Percentiles rank a stretch among this genome's conserved stretches.
Conservation (phyloP, 1,140 invertebrate genomes). For the Leptonema lineaticorne region DNA sequence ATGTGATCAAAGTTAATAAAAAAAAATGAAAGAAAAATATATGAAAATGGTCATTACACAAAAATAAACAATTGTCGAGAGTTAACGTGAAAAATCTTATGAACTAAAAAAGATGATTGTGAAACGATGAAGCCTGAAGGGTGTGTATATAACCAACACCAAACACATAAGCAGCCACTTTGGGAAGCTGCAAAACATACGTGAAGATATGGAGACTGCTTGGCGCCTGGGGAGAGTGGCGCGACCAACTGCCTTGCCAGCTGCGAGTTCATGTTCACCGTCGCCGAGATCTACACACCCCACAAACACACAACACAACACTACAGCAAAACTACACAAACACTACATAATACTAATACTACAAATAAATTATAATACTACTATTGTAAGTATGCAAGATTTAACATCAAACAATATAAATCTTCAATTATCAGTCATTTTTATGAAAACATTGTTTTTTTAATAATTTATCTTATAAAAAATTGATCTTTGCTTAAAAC, state of each 20-base stretch:
- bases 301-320: slow-evolving; percentile 34
- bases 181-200: slow-evolving; percentile 52
- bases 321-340: slow-evolving; percentile 30
- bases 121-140: slow-evolving; percentile 12
- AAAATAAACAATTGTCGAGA: too few species aligned
- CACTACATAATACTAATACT: slow-evolving; percentile 20
- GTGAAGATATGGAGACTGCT: slow-evolving; percentile 56
- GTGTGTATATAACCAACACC: slow-evolving; percentile 37
- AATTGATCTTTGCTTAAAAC: too few species aligned
- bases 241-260: slow-evolving; percentile 60
- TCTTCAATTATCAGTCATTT: too few species aligned
- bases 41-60: too few species aligned
- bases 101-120: slow-evolving; percentile 12
- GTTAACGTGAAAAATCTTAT: too few species aligned
- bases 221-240: slow-evolving; percentile 53
- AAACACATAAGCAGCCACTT: slow-evolving; percentile 48
- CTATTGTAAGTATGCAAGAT: too few species aligned
- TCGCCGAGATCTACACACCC: slow-evolving; percentile 43
- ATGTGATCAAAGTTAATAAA: too few species aligned
- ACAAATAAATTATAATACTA: neutral
- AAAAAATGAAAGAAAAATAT: too few species aligned
- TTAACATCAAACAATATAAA: too few species aligned
- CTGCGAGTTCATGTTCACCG: slow-evolving; percentile 57
- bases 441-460: too few species aligned
- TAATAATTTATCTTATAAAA: too few species aligned